Percentiles rank a stretch among this genome's conserved stretches.
Evolutionary conservation across 2,113 vertebrate species (phyloP).

Genomic region (Polypterus bichir): DNA sequence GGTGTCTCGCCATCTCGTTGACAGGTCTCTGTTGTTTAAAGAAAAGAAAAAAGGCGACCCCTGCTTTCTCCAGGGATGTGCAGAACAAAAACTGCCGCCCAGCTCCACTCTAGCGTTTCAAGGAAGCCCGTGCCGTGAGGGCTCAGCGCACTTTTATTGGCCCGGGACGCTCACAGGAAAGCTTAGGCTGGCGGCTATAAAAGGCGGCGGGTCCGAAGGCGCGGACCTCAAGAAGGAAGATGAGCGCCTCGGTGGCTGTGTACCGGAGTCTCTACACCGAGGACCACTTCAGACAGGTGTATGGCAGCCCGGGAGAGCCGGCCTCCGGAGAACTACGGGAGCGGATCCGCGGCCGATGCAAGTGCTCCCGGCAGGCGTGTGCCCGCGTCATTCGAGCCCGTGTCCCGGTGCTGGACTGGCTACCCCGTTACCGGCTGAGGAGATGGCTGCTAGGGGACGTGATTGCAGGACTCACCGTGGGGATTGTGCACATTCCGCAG

Average conservation of each 20-base stretch:
- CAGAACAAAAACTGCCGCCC: conserved; percentile 24
- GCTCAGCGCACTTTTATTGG: conserved; percentile 38
- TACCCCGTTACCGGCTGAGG: conserved; percentile 63
- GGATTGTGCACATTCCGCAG: conserved; percentile 80
- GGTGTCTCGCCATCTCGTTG: not conserved
- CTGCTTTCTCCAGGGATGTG: conserved; percentile 36
- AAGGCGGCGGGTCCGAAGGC: conserved; percentile 6
- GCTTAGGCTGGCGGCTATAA: conserved; percentile 27
- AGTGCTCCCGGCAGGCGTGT: conserved; percentile 48
- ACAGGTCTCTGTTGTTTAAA: no score
- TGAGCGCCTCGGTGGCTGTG: conserved; percentile 62
- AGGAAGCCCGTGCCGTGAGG: conserved; percentile 18
- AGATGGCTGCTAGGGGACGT: conserved; percentile 75
- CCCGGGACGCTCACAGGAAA: conserved; percentile 43
- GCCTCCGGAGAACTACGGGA: conserved; percentile 29
- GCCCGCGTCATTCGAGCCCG: conserved; percentile 50
- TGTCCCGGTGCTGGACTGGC: conserved; percentile 66
- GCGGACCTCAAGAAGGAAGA: conserved; percentile 25
- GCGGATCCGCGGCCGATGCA: conserved; percentile 32
- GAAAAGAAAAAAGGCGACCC: no score
- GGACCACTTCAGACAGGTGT: conserved; percentile 59
- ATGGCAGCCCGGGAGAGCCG: conserved; percentile 36
- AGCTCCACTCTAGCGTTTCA: conserved; percentile 30
- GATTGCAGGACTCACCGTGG: conserved; percentile 71
- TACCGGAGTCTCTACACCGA: conserved; percentile 64